Evolutionary conservation across 2,113 vertebrate genomes (phyloP).

Genomic region (Tympanuchus pallidicinctus): DNA sequence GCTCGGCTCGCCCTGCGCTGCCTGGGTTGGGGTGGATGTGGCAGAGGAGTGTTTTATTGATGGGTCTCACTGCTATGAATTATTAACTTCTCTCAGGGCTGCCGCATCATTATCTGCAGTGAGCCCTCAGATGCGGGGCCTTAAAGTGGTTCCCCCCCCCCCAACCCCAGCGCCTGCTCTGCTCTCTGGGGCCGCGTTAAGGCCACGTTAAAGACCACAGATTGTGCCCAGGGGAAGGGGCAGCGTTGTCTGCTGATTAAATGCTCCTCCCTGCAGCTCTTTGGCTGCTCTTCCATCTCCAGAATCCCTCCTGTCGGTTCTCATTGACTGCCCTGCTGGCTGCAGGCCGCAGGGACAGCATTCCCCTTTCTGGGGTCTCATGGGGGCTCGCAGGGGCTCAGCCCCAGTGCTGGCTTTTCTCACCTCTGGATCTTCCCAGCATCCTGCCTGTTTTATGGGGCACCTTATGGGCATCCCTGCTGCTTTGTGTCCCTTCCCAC

Average conservation of each 20-base stretch:
- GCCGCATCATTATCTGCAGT: background rate
- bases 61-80: background rate
- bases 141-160: background rate
- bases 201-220: background rate
- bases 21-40: background rate
- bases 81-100: background rate
- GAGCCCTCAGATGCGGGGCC: background rate
- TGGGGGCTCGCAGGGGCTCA: background rate
- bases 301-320: background rate
- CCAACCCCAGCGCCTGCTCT: background rate
- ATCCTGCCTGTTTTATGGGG: fast-evolving
- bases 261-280: background rate
- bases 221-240: background rate
- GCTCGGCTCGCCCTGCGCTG: background rate
- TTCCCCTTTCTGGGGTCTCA: too few species aligned
- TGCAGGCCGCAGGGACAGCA: background rate
- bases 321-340: background rate
- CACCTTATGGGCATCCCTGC: too few species aligned
- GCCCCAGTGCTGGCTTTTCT: background rate
- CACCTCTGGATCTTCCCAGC: background rate
- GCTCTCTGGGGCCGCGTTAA: background rate
- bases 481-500: background rate
- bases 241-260: background rate
- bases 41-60: background rate
- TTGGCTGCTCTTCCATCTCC: background rate